Conservation (phyloP, 2,888 invertebrate species). For the Microctonus aethiopoides region DNA sequence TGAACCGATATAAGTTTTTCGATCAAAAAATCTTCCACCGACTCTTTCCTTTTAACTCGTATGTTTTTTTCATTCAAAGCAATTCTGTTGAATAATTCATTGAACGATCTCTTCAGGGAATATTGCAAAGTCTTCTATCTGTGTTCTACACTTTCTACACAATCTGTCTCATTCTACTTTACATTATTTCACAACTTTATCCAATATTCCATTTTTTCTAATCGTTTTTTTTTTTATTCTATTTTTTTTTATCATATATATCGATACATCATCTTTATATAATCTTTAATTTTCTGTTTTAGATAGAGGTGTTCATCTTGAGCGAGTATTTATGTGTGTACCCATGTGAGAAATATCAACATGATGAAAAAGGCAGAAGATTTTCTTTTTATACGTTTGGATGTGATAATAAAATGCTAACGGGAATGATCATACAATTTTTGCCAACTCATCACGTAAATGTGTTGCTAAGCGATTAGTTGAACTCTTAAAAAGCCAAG, state of each 20-base stretch:
- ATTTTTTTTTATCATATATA: no score
- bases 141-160: not conserved
- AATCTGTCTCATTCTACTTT: not conserved
- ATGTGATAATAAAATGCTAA: not conserved
- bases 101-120: not conserved
- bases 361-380: not conserved
- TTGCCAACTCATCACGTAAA: not conserved
- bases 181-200: not conserved
- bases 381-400: not conserved
- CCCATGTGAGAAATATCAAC: no score
- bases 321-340: no score
- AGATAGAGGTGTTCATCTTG: no score
- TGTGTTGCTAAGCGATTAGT: not conserved
- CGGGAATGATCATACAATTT: not conserved
- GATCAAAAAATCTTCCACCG: constrained; percentile 18
- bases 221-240: not conserved
- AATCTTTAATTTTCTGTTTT: not conserved
- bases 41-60: not conserved
- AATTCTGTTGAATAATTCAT: constrained; percentile 24
- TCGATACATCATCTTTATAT: no score
- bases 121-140: not conserved
- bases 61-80: constrained; percentile 15
- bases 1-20: constrained; percentile 23
- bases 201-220: not conserved
- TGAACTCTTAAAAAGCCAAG: not conserved